Evolutionary conservation across 2,113 vertebrate species (phyloP), one percentile per base, ranked within the genome.

Genomic region (Catharus bicknelli): DNA sequence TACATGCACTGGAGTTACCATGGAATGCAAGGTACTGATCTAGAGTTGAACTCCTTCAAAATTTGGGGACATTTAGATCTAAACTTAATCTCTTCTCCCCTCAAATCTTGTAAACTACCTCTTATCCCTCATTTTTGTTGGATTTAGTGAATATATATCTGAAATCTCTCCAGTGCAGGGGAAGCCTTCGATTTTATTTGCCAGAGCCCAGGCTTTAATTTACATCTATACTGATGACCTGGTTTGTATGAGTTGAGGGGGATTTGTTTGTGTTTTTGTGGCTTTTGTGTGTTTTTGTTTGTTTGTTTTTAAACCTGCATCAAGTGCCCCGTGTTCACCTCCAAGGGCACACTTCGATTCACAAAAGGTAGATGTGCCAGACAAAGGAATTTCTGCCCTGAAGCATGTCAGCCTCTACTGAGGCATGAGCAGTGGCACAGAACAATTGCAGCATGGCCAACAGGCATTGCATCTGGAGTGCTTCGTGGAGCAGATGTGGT

Each of bases 381-480:
- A 93, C 48, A 92, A 89, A 94, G 57, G 88, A 67, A 66, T 89
- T 89, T 95, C 84, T 94, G 77, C 94, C 96, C 91, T 66, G 86
- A 29, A 93, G 95, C 86, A 12, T 11, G 13, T 93, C 81, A 93
- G 59, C 70, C 74, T 94, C 89, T 51, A n/a, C 86, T 87, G 89
- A 94, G 58, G 92, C 92, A 69, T 66, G 58, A 95, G 86, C 91
- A 86, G 86, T 87, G 4, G 38, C n/a, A 93, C 77, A 94, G 70
- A 94, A 86, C 95, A 96, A 92, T 93, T 90, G 78, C 81, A 94
- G 54, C 70, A 80, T 36, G 89, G 86, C 89, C 90, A 94, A 32
- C n/a, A 80, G 93, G 85, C 92, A 83, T 61, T 80, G 94, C 95
- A 95, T 82, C 94, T 95, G 94, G 94, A 93, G 87, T 18, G 58